phyloP scores from a whole-genome alignment of 2,113 vertebrate genomes.

The Rhombomys opimus region DNA sequence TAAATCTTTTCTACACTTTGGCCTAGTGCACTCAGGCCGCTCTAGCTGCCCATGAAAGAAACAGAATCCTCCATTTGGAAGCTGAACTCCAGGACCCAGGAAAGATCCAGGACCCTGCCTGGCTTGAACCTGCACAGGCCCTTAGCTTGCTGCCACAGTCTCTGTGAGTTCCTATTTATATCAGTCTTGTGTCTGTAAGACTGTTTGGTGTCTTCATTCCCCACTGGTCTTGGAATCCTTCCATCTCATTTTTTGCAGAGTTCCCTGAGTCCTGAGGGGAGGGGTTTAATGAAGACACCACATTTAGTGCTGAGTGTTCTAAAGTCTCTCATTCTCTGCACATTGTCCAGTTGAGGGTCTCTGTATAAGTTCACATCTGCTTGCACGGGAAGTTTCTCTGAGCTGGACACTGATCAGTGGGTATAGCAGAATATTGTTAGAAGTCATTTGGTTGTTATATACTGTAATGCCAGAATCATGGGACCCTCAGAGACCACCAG shows the following conservation, averaged over 20 bases:
- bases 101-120: no score
- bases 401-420: background rate
- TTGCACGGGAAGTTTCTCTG: background rate
- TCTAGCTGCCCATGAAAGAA: no score
- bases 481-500: no score
- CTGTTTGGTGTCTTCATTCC: background rate
- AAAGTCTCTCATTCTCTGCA: background rate
- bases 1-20: no score
- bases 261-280: background rate
- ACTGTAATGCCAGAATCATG: no score
- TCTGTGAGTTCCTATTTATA: background rate
- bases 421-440: background rate
- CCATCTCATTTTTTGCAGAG: background rate
- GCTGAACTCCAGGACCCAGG: no score
- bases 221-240: background rate
- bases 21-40: no score
- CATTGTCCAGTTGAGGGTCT: background rate
- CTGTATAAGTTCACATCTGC: background rate
- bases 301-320: background rate
- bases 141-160: background rate
- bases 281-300: background rate
- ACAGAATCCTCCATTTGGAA: no score
- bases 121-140: background rate
- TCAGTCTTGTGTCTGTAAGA: background rate
- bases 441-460: background rate